Base-by-base conservation (phyloP, 2,797 vertebrate species). In the Oreochromis mossambicus region DNA sequence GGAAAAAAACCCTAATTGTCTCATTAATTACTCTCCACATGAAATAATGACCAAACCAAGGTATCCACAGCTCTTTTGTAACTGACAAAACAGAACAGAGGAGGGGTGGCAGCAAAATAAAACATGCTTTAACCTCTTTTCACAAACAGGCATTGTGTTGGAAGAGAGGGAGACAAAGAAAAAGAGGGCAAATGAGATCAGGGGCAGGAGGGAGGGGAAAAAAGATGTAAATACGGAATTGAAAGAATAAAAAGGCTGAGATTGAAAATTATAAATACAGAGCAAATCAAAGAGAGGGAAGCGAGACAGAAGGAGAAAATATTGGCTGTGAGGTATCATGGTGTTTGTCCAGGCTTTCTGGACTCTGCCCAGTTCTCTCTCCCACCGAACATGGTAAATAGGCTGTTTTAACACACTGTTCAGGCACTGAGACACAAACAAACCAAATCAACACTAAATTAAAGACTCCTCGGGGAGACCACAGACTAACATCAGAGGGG, bases 21-120 rank as follows among this genome's bases (percentile, higher is more conserved):
- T 95, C 92, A 91, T 95, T 94, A 93, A 95, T 95, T 94, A 94
- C 88, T 92, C 87, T 80, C 83, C 5, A 29, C 87, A 83, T 92
- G 90, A 90, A 92, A 91, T 91, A 91, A 91, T 86, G 91, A 89
- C 88, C 84, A 83, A 84, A 87, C 84, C 73, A 79, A 91, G 80
- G 91, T 93, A 80, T 88, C 81, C 85, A 82, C 86, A 51, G 83
- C 66, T 91, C 91, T 90, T 94, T 93, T 95, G 90, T 92, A 86
- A 83, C 77, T 77, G 43, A 91, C 88, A 92, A 92, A 92, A 88
- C 89, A 84, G 86, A 78, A 77, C 81, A 46, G 24, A 77, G 87
- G 83, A 52, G 83, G 85, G 78, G 77, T 80, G 87, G 87, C 87
- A 80, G 80, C 86, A 68, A 91, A 91, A 90, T 56, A 87, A 86